Base-by-base conservation (phyloP, 2,888 invertebrate genomes). In the Myopa testacea region DNA sequence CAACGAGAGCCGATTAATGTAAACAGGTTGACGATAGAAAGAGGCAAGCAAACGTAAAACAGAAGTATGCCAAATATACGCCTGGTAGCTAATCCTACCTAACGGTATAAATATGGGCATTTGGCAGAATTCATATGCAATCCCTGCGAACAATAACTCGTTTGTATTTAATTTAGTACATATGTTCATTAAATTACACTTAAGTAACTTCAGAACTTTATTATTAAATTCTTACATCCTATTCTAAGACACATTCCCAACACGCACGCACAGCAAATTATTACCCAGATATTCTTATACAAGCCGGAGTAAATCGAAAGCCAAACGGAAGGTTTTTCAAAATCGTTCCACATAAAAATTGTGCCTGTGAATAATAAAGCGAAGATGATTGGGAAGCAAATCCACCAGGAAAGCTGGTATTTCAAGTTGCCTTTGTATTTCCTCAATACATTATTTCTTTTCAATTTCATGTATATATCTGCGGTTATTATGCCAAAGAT, bases 261-360 rank as follows among this genome's bases (percentile, higher is more conserved):
- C 2, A 89, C 78, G 5, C 83, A 83, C 0, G 84, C 81, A 1
- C 85, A 86, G 50, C 88, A 85, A 37, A 88, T 83, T 3, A 90
- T 37, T 8, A 86, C 86, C 85, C 89, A 90, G 4, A 89, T 40
- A 81, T 88, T 89, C 80, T 88, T 88, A 73, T 88, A 87, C 0
- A 89, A 70, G 0, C 88, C 87, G 73, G 89, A 88, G 81, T 90
- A 91, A 1, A 90, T 50, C 0, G 89, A 89, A n/a, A 89, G 83
- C 85, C 86, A 87, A 58, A 89, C 77, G 0, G 87, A 86, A 0
- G 89, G 87, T 63, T 84, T 86, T 19, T 80, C 79, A 77, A 86
- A 87, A 37, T 87, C 85, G 8, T 87, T 82, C 37, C 82, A 82
- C 58, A 89, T 89, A 65, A 90, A 83, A 8, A 85, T 82, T 10